phyloP scores from a whole-genome alignment of 2,113 vertebrate species.

The Semnopithecus entellus region DNA sequence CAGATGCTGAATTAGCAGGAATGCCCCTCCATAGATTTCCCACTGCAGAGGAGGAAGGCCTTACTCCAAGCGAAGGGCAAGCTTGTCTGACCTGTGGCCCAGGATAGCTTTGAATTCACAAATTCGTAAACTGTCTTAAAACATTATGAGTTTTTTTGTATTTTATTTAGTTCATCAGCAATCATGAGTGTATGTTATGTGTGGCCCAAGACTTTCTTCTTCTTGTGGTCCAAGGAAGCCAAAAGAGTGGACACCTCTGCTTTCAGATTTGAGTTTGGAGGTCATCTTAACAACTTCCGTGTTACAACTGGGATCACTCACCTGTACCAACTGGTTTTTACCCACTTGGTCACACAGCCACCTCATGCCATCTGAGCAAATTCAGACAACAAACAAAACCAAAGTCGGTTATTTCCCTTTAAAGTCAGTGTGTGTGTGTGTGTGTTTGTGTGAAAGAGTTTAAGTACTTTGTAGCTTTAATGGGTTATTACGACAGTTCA shows the following conservation, averaged over 20 bases:
- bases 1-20: not conserved
- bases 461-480: not conserved
- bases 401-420: not conserved
- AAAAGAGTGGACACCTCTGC: too few species aligned
- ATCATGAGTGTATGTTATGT: too few species aligned
- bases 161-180: too few species aligned
- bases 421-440: not conserved
- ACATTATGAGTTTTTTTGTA: too few species aligned
- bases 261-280: not conserved
- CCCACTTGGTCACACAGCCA: not conserved
- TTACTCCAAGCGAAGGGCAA: not conserved
- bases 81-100: too few species aligned
- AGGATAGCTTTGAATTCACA: too few species aligned
- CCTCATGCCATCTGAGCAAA: not conserved
- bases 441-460: not conserved
- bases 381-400: not conserved
- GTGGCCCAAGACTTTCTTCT: too few species aligned
- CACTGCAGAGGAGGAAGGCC: not conserved
- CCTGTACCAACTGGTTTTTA: not conserved
- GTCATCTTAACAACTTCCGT: not conserved
- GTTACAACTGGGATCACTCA: not conserved
- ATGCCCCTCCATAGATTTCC: not conserved
- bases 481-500: not conserved
- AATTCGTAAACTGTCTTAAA: too few species aligned
- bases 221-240: too few species aligned